These are phyloP conservation scores for Pipistrellus nathusii DNA, from an alignment of 2,797 vertebrate species.

Conservation along the genomic window DNA sequence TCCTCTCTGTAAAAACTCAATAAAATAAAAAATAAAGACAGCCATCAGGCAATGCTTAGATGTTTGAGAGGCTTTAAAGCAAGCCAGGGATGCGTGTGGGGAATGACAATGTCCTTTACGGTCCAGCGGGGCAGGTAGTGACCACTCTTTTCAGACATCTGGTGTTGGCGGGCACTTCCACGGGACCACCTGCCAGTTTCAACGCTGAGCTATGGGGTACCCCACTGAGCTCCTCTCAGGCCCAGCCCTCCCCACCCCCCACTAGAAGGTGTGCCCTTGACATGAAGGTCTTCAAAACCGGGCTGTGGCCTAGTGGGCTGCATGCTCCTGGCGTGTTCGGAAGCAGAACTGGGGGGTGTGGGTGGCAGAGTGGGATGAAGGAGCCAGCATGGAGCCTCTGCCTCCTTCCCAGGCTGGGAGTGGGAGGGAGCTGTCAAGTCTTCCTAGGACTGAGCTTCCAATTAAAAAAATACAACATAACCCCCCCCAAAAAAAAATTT, in stretches of 20 bases:
- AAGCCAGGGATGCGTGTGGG: slow-evolving; percentile 39
- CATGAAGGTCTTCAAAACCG: background rate
- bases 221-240: too few species aligned
- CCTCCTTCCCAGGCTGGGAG: background rate
- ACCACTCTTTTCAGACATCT: background rate
- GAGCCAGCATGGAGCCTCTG: background rate
- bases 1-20: too few species aligned
- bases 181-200: background rate
- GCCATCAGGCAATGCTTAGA: background rate
- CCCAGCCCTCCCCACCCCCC: background rate
- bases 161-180: background rate
- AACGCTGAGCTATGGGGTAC: background rate
- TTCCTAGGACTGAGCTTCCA: background rate
- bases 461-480: background rate
- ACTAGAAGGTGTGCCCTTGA: background rate
- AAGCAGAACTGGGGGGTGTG: background rate
- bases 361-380: background rate
- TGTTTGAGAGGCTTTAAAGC: slow-evolving; percentile 40
- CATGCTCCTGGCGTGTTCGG: background rate
- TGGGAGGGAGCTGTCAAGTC: background rate
- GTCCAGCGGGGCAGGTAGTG: background rate
- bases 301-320: background rate
- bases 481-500: too few species aligned
- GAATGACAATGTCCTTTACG: background rate
- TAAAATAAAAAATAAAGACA: background rate